Percentiles rank a stretch among this genome's conserved stretches.
phyloP scores from a whole-genome alignment of 2,888 invertebrate genomes.

The Trachelus iudaicus region DNA sequence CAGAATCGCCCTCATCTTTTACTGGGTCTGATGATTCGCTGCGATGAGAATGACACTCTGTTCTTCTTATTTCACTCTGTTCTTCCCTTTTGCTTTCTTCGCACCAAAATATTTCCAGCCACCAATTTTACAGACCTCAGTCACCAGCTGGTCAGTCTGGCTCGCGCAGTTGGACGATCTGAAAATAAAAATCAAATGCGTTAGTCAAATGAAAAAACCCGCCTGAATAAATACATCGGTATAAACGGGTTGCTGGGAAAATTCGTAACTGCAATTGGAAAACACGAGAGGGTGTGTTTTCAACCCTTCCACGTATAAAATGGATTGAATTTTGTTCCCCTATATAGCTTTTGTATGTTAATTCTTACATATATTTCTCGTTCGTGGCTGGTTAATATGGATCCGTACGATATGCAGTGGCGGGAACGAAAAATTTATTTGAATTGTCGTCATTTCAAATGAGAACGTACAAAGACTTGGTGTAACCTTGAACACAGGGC shows the following conservation, averaged over 20 bases:
- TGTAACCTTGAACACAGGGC: constrained; percentile 35
- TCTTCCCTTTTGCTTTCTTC: neutral
- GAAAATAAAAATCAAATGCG: neutral
- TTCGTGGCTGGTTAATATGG: neutral
- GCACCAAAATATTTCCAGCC: too few species aligned
- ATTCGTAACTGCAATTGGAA: neutral
- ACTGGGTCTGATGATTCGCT: neutral
- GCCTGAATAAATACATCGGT: neutral
- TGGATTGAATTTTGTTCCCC: neutral
- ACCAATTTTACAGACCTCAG: neutral
- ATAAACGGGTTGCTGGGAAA: neutral
- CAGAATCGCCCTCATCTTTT: constrained; percentile 38
- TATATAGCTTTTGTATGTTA: neutral
- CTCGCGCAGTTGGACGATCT: neutral
- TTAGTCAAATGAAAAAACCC: neutral
- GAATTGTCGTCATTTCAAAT: constrained; percentile 24
- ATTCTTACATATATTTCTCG: neutral
- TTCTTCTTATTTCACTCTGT: neutral
- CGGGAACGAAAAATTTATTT: neutral
- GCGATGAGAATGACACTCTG: neutral
- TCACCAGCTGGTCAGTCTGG: neutral
- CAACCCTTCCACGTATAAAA: neutral
- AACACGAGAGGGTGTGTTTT: neutral
- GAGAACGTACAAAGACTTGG: constrained; percentile 32
- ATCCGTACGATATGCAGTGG: neutral